These are phyloP conservation scores for Pachyramphus minor DNA, from an alignment of 2,113 vertebrate genomes.

Conservation along the genomic window DNA sequence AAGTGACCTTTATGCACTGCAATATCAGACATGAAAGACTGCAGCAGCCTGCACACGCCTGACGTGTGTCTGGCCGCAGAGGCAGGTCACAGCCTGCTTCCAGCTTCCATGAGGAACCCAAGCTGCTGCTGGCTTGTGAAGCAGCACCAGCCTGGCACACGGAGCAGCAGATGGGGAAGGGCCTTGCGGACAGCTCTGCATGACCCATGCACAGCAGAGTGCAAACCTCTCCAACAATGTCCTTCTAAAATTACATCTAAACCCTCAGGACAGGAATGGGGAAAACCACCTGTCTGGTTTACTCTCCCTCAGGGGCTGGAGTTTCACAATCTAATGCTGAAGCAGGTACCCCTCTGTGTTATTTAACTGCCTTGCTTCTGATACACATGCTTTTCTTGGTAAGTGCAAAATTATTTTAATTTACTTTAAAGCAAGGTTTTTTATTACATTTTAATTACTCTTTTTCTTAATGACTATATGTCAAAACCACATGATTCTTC, in stretches of 20 bases:
- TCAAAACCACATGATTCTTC: not conserved
- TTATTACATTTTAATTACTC: not conserved
- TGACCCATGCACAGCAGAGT: not conserved
- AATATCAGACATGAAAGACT: not conserved
- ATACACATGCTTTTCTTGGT: not conserved
- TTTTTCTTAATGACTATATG: not conserved
- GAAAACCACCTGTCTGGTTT: not conserved
- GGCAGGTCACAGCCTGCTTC: not conserved
- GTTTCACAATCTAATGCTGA: not conserved
- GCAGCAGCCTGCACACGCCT: rapidly evolving
- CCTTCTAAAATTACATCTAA: not conserved
- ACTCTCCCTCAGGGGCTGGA: not conserved
- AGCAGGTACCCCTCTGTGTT: not conserved
- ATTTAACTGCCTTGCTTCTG: not conserved
- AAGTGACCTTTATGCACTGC: not conserved
- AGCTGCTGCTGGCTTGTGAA: not conserved
- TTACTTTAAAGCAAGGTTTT: not conserved
- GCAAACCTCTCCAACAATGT: not conserved
- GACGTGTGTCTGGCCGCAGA: not conserved
- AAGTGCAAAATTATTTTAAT: not conserved
- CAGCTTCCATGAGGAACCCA: not conserved
- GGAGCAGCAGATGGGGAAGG: not conserved
- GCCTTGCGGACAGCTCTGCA: not conserved
- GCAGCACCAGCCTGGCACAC: not conserved
- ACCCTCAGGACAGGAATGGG: not conserved